A percentile compares a stretch with the other conserved stretches of the same genome.
Evolutionary conservation across 2,113 vertebrate species (phyloP).

Genomic region (Sterna hirundo): DNA sequence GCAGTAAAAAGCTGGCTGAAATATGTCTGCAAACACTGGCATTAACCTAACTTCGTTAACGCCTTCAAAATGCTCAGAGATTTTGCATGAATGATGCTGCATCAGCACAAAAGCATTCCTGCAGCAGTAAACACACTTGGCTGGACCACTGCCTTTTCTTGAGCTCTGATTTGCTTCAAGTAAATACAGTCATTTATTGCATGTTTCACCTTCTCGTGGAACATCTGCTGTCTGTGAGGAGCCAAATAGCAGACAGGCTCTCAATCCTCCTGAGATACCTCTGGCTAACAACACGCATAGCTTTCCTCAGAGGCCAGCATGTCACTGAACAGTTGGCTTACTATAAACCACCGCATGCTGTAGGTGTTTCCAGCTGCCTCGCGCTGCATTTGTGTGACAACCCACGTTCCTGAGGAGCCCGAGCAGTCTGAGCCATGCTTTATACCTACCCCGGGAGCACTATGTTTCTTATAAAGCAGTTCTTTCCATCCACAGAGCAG

Average conservation of each 20-base stretch:
- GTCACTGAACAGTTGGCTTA: conserved; percentile 45
- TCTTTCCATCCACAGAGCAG: background rate
- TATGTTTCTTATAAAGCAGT: background rate
- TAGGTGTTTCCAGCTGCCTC: conserved; percentile 45
- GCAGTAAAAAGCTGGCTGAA: background rate
- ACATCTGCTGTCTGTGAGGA: conserved; percentile 54
- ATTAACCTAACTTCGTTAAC: background rate
- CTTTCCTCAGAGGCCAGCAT: conserved; percentile 40
- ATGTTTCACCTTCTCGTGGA: conserved; percentile 45
- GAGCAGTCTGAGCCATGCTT: background rate
- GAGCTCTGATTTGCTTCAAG: conserved; percentile 34
- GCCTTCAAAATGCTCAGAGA: background rate
- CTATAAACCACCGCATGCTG: background rate
- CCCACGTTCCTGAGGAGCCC: background rate
- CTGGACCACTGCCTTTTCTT: conserved; percentile 16
- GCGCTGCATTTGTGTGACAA: background rate
- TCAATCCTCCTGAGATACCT: conserved; percentile 28
- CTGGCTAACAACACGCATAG: conserved; percentile 15
- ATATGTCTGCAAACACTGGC: background rate
- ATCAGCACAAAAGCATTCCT: conserved; percentile 31
- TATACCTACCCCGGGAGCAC: background rate
- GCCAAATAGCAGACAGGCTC: conserved; percentile 46
- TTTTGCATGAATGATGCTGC: background rate
- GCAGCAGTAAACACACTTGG: conserved; percentile 32
- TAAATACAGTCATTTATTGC: conserved; percentile 41